Conservation (phyloP, 2,888 invertebrate genomes). For the Phyllotreta cruciferae region DNA sequence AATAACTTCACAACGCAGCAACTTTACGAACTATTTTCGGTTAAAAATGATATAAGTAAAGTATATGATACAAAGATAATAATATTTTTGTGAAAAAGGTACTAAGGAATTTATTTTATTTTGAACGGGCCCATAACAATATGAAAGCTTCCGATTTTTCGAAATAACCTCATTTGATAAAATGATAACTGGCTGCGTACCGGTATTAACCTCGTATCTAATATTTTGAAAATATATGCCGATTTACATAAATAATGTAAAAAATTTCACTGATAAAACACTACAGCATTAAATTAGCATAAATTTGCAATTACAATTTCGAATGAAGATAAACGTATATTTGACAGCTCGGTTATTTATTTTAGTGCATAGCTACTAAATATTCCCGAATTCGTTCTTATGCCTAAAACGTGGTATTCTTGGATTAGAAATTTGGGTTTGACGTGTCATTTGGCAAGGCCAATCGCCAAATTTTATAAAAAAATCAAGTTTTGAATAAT, state of each 20-base stretch:
- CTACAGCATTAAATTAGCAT: constrained; percentile 35
- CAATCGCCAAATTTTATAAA: constrained; percentile 9
- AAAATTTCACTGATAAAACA: constrained; percentile 30
- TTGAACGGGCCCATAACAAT: too few relatives aligned
- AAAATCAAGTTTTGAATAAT: constrained; percentile 8
- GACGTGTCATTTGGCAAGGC: constrained; percentile 23
- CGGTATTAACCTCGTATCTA: constrained; percentile 26
- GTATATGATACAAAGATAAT: too few relatives aligned
- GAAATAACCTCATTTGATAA: constrained; percentile 21
- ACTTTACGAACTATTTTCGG: too few relatives aligned
- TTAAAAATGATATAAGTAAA: too few relatives aligned
- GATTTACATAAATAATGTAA: constrained; percentile 33
- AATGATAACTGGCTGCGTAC: constrained; percentile 15
- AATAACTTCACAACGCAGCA: too few relatives aligned
- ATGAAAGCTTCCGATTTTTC: constrained; percentile 11
- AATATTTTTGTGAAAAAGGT: too few relatives aligned
- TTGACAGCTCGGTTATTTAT: constrained; percentile 38
- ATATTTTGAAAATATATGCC: constrained; percentile 28
- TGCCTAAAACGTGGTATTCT: constrained; percentile 2
- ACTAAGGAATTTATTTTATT: too few relatives aligned
- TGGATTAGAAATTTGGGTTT: constrained; percentile 19
- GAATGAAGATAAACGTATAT: constrained; percentile 39
- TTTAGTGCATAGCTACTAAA: constrained; percentile 29
- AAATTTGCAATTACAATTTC: constrained; percentile 39
- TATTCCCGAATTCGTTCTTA: constrained; percentile 18